Base-by-base conservation (phyloP, 2,888 invertebrate genomes). In the Agrotis segetum region DNA sequence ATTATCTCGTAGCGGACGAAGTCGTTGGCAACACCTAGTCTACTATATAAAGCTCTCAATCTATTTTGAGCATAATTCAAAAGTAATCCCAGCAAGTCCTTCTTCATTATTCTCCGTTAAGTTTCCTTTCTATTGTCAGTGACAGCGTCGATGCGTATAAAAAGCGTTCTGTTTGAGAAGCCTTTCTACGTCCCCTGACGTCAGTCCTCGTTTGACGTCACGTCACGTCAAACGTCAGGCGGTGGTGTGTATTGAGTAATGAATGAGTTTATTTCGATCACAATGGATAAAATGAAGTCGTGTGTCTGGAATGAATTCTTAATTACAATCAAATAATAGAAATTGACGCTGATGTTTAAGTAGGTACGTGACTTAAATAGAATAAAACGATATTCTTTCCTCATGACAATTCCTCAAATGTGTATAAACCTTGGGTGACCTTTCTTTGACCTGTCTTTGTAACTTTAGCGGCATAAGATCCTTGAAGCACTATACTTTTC, bases 131-230 rank as follows among this genome's bases (percentile, higher is more conserved):
- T 16, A 66, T 66, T 58, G 53, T 59, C 16, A 73, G 44, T 53
- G 65, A 53, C 52, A 52, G n/a, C 65, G 49, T 47, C 75, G 11
- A 63, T 44, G 63, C 40, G 40, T 60, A 56, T 52, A 63, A 67
- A 75, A 79, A 77, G 50, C 55, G 29, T 14, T 50, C 16, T 59
- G 29, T 61, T 74, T 63, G 46, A 46, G 63, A 68, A 75, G 47
- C 52, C 69, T 58, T 76, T 24, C 14, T 9, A 19, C 21, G 69
- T 76, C 24, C 40, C 62, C 34, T 71, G 59, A 77, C 59, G 50
- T 80, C 62, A 46, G 14, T 44, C 34, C 5, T 21, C 49, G 52
- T 29, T 24, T 63, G 19, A 70, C 74, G 71, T 52, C 40, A 59
- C 46, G 24, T 44, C 21, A 55, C 24, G 24, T 55, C 17, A 34